These are phyloP conservation scores for Cettia cetti DNA, from an alignment of 2,113 vertebrate species.

Conservation along the genomic window DNA sequence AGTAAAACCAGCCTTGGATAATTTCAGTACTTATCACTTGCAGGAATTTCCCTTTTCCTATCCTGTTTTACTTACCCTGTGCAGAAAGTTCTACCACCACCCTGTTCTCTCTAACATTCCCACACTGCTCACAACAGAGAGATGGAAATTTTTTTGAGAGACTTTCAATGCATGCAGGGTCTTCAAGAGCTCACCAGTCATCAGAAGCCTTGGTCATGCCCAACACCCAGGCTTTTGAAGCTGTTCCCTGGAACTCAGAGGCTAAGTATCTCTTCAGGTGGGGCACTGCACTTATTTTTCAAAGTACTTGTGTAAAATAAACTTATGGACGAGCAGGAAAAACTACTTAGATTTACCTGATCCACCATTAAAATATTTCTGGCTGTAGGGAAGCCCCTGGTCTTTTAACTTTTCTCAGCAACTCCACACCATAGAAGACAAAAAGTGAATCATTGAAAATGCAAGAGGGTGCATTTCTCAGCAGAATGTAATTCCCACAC, in stretches of 20 bases:
- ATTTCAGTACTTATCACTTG: not conserved
- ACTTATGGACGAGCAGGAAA: not conserved
- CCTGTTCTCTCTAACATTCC: not conserved
- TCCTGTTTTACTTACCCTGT: not conserved
- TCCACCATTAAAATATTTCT: not conserved
- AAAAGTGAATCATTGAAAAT: not conserved
- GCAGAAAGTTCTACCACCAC: not conserved
- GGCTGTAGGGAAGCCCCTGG: not conserved
- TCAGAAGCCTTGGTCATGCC: not conserved
- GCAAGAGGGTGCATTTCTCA: not conserved
- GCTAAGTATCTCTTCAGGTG: not conserved
- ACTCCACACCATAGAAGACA: not conserved
- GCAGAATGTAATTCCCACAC: not conserved
- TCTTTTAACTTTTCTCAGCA: not conserved
- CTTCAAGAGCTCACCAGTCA: not conserved
- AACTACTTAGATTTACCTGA: not conserved
- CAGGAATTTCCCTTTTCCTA: not conserved
- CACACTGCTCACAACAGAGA: not conserved
- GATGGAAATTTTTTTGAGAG: not conserved
- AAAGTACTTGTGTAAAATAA: not conserved
- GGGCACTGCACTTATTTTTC: not conserved
- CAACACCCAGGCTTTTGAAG: not conserved
- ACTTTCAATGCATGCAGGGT: not conserved
- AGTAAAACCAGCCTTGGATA: not conserved
- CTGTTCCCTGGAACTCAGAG: not conserved